phyloP scores from a whole-genome alignment of 2,113 vertebrate species.

The Sylvia atricapilla region DNA sequence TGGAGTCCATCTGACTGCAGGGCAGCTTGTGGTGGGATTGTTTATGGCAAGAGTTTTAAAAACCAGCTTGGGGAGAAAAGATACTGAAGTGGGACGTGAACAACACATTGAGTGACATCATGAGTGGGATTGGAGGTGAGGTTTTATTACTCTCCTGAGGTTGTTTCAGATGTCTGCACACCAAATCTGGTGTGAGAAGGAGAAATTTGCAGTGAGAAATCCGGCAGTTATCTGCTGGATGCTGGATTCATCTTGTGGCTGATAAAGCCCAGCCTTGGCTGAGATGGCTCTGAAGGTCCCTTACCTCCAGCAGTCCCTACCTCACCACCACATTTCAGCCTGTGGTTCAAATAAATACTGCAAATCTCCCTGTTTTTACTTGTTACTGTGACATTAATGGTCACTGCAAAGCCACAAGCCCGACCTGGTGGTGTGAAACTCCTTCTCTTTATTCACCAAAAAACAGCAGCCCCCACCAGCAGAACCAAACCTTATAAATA shows the following conservation, averaged over 20 bases:
- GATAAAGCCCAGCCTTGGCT: neutral
- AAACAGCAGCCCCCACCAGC: neutral
- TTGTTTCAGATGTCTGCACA: neutral
- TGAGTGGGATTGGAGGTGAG: neutral
- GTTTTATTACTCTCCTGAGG: neutral
- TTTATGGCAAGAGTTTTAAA: neutral
- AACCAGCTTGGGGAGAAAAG: neutral
- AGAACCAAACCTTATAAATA: slow-evolving; percentile 21
- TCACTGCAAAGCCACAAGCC: neutral
- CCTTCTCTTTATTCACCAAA: neutral
- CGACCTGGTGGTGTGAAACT: neutral
- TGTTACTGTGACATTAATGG: neutral
- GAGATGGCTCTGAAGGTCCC: neutral
- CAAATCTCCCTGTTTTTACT: neutral
- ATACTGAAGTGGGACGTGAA: neutral
- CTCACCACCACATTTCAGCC: neutral
- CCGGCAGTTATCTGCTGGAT: neutral
- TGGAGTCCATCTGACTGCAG: neutral
- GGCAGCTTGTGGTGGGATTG: neutral
- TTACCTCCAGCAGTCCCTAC: neutral
- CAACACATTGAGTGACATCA: neutral
- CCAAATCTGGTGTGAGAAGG: neutral
- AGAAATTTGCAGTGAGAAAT: neutral
- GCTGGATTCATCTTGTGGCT: neutral
- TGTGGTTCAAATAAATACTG: neutral